Base-by-base conservation (phyloP, 1,140 invertebrate species). In the Aphelenchoides besseyi region DNA sequence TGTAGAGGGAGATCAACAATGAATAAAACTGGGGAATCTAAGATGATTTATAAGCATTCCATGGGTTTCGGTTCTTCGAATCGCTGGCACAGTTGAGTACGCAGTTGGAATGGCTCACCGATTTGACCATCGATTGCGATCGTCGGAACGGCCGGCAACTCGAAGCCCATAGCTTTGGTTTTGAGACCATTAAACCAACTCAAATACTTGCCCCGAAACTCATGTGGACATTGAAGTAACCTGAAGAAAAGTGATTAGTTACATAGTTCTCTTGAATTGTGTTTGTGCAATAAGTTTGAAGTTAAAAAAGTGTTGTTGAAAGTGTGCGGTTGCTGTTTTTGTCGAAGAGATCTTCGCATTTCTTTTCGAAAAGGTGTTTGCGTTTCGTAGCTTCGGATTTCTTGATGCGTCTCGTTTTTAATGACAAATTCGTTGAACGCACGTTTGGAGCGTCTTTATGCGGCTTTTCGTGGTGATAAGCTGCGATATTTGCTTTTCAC, bases 201-300 rank as follows among this genome's bases (percentile, higher is more conserved):
- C 23, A 66, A 53, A 33, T 66, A 66, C 2, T 66, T 33, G 16
- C 63, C 63, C 12, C 63, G 63, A 33, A 66, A 66, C 3, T n/a
- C 36, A 53, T 35, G 30, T 12, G 63, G 36, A 33, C 63, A 66
- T 18, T 35, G n/a, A 12, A 16, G 5, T 23, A 59, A 33, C 55
- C 55, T 59, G 18, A 28, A 59, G 23, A 5, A 18, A 18, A 59
- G 18, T 59, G 37, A 41, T n/a, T n/a, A n/a, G n/a, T n/a, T n/a
- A n/a, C n/a, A n/a, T n/a, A n/a, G n/a, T n/a, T n/a, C n/a, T n/a
- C n/a, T n/a, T n/a, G n/a, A n/a, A n/a, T n/a, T n/a, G n/a, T n/a
- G n/a, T n/a, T n/a, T n/a, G n/a, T n/a, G n/a, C n/a, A n/a, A n/a
- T n/a, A n/a, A n/a, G n/a, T n/a, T n/a, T n/a, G n/a, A n/a, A n/a